Conservation (phyloP, 2,888 invertebrate genomes). For the Encarsia formosa region DNA sequence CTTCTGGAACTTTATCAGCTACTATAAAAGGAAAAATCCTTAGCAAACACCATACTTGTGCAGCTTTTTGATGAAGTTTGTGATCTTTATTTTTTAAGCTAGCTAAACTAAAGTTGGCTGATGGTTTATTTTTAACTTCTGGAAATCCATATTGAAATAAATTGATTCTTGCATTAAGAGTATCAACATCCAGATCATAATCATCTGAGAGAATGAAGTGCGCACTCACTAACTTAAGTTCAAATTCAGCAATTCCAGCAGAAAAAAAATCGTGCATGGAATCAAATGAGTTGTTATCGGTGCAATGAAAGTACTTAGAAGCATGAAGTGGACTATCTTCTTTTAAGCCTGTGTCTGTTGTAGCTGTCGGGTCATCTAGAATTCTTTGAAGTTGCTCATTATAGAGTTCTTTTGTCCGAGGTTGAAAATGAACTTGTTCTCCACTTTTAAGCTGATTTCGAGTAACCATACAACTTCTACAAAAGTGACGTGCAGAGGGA, state of each 20-base stretch:
- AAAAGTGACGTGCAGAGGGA: slow-evolving; percentile 23
- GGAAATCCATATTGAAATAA: slow-evolving; percentile 21
- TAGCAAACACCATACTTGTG: slow-evolving; percentile 25
- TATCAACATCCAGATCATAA: slow-evolving; percentile 9
- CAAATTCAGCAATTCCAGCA: slow-evolving; percentile 16
- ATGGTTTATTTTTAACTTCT: slow-evolving; percentile 27
- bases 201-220: slow-evolving; percentile 1
- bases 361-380: background rate
- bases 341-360: slow-evolving; percentile 3
- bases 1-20: slow-evolving; percentile 15
- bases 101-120: slow-evolving; percentile 21
- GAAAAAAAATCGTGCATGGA: slow-evolving; percentile 25
- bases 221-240: slow-evolving; percentile 21
- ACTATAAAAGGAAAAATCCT: slow-evolving; percentile 26
- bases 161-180: slow-evolving; percentile 17
- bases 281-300: slow-evolving; percentile 16
- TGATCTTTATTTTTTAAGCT: slow-evolving; percentile 19
- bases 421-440: background rate
- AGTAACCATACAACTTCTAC: slow-evolving; percentile 21
- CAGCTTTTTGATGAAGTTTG: slow-evolving; percentile 18
- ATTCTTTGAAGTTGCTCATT: background rate
- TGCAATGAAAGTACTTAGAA: slow-evolving; percentile 17
- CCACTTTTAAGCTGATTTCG: background rate
- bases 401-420: background rate
- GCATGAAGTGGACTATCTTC: slow-evolving; percentile 12